A percentile compares a stretch with the other conserved stretches of the same genome.
phyloP scores from a whole-genome alignment of 2,797 vertebrate genomes.

The Hydrolagus colliei region DNA sequence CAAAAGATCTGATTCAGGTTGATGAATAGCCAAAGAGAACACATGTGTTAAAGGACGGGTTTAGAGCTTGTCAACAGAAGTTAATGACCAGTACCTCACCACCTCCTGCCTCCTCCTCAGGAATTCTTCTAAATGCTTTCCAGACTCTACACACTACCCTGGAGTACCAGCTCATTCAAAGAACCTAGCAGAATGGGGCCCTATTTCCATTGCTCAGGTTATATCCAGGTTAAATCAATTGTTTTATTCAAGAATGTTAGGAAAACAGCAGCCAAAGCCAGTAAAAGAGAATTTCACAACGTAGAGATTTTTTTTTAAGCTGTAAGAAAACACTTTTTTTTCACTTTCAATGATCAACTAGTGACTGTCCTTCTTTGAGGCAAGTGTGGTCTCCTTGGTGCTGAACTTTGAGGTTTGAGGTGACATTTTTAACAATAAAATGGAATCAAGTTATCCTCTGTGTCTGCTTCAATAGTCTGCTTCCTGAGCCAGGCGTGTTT shows the following conservation, averaged over 20 bases:
- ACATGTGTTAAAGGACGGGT: constrained; percentile 18
- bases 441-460: too few relatives aligned
- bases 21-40: constrained; percentile 8
- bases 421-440: too few relatives aligned
- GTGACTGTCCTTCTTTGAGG: too few relatives aligned
- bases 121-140: constrained; percentile 27
- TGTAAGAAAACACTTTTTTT: too few relatives aligned
- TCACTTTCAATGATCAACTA: too few relatives aligned
- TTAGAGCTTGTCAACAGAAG: constrained; percentile 23
- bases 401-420: too few relatives aligned
- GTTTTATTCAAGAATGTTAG: neutral
- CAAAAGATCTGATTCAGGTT: constrained; percentile 16
- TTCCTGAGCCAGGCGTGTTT: too few relatives aligned
- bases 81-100: constrained; percentile 22
- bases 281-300: too few relatives aligned
- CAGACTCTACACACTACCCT: neutral
- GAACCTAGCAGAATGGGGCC: too few relatives aligned
- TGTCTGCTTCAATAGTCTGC: too few relatives aligned
- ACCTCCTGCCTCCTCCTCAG: constrained; percentile 8
- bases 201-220: neutral
- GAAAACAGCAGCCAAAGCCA: neutral
- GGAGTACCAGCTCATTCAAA: neutral
- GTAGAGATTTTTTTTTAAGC: too few relatives aligned
- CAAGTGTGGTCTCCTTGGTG: too few relatives aligned
- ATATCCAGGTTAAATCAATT: neutral